Base-by-base conservation (phyloP, 2,888 invertebrate species). In the Euplexia lucipara region DNA sequence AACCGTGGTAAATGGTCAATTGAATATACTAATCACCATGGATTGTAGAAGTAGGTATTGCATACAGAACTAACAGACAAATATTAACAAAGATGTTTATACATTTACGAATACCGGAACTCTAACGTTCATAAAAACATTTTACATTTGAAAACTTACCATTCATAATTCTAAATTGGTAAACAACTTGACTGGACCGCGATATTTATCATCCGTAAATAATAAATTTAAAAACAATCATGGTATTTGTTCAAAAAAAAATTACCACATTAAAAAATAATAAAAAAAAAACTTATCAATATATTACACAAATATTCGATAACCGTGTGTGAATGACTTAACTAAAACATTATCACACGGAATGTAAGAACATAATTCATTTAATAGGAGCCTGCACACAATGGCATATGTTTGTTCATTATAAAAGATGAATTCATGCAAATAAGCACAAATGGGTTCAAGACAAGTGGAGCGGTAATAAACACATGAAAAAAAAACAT, bases 161-260 rank as follows among this genome's bases (percentile, higher is more conserved):
- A 81, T 80, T 83, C 81, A 84, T 88, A 87, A 87, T 83, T 86
- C 68, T 74, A 90, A 83, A 87, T 78, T 90, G 91, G 91, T 91
- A 91, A 91, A 90, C 88, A 90, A 86, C 78, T 65, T 84, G 83
- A 84, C 83, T 86, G 74, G 70, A 61, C 70, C 82, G 86, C 86
- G 85, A 86, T 70, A 85, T 68, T 78, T 86, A 86, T 86, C 84
- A 87, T 85, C 81, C 78, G 68, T 66, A 60, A 32, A 70, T 59
- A 69, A 67, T 54, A 49, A 62, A 62, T 59, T 68, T 18, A 57
- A 66, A 58, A 65, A 52, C 57, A 67, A 58, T 63, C 34, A 59
- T 63, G 64, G 70, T 62, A 62, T 70, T 69, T 71, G 52, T 71
- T 63, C 18, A 64, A 64, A 60, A 68, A 60, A 68, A 63, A 65